phyloP scores from a whole-genome alignment of 2,797 vertebrate species.

The Selene dorsalis region DNA sequence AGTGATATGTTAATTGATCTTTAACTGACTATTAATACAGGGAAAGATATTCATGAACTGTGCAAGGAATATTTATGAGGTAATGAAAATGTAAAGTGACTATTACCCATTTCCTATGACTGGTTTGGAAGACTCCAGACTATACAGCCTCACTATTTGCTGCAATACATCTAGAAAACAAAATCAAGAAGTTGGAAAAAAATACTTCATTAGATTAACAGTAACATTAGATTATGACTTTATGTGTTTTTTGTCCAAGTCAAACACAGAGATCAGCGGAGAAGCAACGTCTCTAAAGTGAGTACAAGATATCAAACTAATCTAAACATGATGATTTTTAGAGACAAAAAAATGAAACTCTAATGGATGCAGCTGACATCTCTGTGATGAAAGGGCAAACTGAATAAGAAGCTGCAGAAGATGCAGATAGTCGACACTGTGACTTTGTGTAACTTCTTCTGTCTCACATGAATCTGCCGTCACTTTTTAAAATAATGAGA shows the following conservation, averaged over 20 bases:
- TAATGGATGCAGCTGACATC: conserved; percentile 8
- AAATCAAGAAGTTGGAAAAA: not conserved
- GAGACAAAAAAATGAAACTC: not conserved
- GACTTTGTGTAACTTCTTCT: conserved; percentile 8
- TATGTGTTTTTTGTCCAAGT: not conserved
- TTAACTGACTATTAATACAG: conserved; percentile 80
- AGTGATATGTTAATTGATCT: conserved; percentile 84
- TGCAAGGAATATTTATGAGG: conserved; percentile 78
- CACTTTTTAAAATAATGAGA: conserved; percentile 6
- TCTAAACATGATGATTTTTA: not conserved
- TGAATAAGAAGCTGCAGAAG: not conserved
- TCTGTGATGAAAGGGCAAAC: conserved; percentile 1
- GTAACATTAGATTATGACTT: not conserved
- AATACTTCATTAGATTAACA: no score
- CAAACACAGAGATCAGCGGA: not conserved
- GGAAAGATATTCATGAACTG: conserved; percentile 79
- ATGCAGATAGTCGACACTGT: not conserved
- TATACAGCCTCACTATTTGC: conserved; percentile 10
- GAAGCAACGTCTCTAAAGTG: not conserved
- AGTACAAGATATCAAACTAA: not conserved
- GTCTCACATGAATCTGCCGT: not conserved
- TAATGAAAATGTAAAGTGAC: conserved; percentile 79
- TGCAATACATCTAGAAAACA: conserved; percentile 10
- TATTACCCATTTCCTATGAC: conserved; percentile 46
- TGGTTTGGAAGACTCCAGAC: conserved; percentile 28